A percentile compares a stretch with the other conserved stretches of the same genome.
Evolutionary conservation across 2,888 invertebrate species (phyloP).

Genomic region (Drosophila bunnanda): DNA sequence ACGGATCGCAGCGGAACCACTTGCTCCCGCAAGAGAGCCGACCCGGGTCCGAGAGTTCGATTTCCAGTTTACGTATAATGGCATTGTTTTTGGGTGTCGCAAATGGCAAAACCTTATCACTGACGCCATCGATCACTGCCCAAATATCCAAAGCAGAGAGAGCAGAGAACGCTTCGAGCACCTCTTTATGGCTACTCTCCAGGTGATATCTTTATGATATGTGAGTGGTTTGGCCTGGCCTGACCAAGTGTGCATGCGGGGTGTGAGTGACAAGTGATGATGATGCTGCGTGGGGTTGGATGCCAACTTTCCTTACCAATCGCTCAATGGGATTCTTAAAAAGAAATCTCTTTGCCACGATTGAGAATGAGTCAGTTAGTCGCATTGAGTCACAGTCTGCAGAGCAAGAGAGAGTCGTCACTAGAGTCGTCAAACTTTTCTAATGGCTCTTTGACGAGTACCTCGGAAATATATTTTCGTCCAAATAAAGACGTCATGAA

Average conservation of each 20-base stretch:
- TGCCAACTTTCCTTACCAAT: constrained; percentile 16
- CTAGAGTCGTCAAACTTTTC: neutral
- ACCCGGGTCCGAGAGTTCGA: neutral
- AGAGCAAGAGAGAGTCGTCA: neutral
- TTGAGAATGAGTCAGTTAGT: neutral
- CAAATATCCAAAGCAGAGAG: constrained; percentile 2
- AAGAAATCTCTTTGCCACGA: constrained; percentile 8
- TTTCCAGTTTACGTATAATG: constrained; percentile 10
- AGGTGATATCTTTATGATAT: constrained; percentile 28
- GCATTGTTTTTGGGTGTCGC: constrained; percentile 8
- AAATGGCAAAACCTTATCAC: constrained; percentile 3
- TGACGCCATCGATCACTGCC: constrained; percentile 21
- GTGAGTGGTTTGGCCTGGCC: neutral
- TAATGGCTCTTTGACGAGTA: constrained; percentile 1
- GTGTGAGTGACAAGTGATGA: constrained; percentile 14
- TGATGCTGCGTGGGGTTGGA: constrained; percentile 8
- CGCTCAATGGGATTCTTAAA: neutral
- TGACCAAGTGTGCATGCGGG: constrained; percentile 19
- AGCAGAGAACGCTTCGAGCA: neutral
- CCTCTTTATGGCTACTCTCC: constrained; percentile 10
- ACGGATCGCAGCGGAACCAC: neutral
- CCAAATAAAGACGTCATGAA: constrained; percentile 2
- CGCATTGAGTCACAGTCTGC: constrained; percentile 7
- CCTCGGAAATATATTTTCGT: neutral
- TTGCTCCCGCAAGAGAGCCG: neutral